A percentile compares a stretch with the other conserved stretches of the same genome.
Conservation (phyloP, 2,888 invertebrate genomes). For the Megamerina dolium region DNA sequence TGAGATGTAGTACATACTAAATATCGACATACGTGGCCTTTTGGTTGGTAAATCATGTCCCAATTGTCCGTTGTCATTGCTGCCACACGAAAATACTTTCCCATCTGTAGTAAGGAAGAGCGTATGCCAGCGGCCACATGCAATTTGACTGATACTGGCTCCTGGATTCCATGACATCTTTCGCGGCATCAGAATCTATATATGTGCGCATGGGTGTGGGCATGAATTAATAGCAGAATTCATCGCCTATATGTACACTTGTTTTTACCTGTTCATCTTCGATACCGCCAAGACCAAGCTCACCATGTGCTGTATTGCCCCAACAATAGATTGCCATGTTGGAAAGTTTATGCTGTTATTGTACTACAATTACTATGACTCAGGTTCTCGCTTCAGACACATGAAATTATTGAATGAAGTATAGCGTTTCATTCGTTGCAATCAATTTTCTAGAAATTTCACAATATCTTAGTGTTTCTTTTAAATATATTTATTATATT, state of each 20-base stretch:
- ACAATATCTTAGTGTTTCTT: no score
- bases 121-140: conserved; percentile 80
- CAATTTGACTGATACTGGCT: conserved; percentile 53
- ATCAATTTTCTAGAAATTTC: no score
- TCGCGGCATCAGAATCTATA: conserved; percentile 59
- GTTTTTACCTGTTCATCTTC: conserved; percentile 59
- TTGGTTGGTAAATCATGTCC: conserved; percentile 66
- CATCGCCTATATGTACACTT: neutral
- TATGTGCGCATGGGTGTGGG: no score
- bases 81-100: conserved; percentile 83
- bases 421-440: no score
- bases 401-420: no score
- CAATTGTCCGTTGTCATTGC: conserved; percentile 87
- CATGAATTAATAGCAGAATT: neutral
- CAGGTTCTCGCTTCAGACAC: no score
- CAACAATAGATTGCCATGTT: conserved; percentile 58
- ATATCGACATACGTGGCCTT: conserved; percentile 61
- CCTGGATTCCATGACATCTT: conserved; percentile 57
- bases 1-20: conserved; percentile 54
- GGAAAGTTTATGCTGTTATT: neutral
- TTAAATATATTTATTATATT: no score
- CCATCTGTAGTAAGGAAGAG: conserved; percentile 72
- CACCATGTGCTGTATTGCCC: conserved; percentile 72
- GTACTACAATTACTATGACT: no score
- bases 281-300: conserved; percentile 70